These are phyloP conservation scores for Alexandromys fortis DNA, from an alignment of 2,113 vertebrate species.

Conservation along the genomic window DNA sequence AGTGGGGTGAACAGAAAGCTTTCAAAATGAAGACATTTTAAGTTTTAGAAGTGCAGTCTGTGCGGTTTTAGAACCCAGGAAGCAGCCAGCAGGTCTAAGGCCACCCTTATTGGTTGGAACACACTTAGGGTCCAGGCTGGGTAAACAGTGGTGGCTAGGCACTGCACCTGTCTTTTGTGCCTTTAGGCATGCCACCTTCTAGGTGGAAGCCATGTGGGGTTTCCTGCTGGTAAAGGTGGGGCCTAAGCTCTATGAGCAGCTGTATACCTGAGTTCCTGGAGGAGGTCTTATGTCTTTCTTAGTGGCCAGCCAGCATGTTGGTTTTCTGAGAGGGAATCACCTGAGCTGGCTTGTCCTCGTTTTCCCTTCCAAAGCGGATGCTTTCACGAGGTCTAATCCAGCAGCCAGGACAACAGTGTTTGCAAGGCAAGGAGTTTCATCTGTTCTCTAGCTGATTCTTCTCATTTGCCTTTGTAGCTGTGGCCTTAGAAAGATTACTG, in stretches of 20 bases:
- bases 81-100: constrained; percentile 52
- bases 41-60: background rate
- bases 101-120: background rate
- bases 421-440: background rate
- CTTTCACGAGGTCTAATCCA: background rate
- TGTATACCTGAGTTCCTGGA: background rate
- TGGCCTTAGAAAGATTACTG: background rate
- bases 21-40: background rate
- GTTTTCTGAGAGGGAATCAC: background rate
- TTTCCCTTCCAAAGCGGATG: background rate
- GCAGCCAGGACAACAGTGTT: background rate
- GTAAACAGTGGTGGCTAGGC: background rate
- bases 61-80: constrained; percentile 3
- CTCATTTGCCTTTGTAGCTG: background rate
- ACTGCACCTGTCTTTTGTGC: background rate
- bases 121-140: background rate
- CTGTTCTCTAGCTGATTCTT: background rate
- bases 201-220: background rate
- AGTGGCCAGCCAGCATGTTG: background rate
- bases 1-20: background rate
- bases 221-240: background rate
- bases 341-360: background rate
- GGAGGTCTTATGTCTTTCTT: background rate
- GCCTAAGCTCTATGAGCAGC: background rate
- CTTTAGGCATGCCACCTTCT: background rate